These are phyloP conservation scores for Goniozus legneri DNA, from an alignment of 1,140 invertebrate species.

Conservation along the genomic window DNA sequence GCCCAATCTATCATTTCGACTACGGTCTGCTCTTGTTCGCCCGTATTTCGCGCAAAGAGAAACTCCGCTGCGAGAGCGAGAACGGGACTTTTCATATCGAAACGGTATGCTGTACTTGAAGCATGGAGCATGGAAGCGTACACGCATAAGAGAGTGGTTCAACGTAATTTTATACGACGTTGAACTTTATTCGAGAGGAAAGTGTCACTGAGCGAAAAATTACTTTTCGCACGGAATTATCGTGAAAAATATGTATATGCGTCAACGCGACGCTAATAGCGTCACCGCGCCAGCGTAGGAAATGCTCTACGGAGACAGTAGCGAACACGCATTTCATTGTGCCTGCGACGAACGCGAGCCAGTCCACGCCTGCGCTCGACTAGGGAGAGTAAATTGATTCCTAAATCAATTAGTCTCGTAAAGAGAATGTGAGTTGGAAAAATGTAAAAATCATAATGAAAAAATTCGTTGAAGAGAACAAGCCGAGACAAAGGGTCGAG, in stretches of 20 bases:
- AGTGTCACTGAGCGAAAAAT: conserved; percentile 13
- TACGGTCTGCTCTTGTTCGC: too few relatives aligned
- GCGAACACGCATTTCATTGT: conserved; percentile 9
- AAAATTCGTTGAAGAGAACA: conserved; percentile 2
- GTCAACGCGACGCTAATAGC: conserved; percentile 24
- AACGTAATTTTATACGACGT: conserved; percentile 10
- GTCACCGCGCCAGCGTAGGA: conserved; percentile 1
- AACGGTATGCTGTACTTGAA: neutral
- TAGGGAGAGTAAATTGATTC: neutral
- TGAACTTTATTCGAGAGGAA: conserved; percentile 6
- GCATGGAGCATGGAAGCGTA: too few relatives aligned
- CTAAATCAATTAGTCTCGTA: conserved; percentile 23
- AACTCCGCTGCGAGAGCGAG: too few relatives aligned
- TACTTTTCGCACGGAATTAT: conserved; percentile 23
- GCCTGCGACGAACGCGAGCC: conserved; percentile 6
- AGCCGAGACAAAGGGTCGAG: conserved; percentile 1
- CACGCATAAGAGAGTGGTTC: neutral
- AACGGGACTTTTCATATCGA: neutral
- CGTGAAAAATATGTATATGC: conserved; percentile 16
- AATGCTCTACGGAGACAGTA: too few relatives aligned
- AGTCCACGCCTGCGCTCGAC: neutral
- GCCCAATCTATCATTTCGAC: too few relatives aligned
- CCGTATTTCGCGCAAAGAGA: too few relatives aligned
- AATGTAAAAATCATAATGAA: neutral
- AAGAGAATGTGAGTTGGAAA: neutral